Conservation (phyloP, 1,140 invertebrate genomes). For the Leguminivora glycinivorella region DNA sequence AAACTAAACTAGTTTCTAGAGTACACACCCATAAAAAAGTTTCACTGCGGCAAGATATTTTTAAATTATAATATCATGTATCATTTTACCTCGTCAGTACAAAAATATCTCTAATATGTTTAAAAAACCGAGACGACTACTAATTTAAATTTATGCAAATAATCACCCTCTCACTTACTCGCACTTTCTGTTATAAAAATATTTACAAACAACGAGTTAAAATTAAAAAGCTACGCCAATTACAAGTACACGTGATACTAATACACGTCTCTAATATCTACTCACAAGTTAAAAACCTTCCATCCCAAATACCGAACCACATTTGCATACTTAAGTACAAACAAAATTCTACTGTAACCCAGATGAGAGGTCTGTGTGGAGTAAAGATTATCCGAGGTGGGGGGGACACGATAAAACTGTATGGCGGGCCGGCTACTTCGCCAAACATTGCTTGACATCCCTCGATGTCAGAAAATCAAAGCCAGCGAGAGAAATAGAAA, state of each 20-base stretch:
- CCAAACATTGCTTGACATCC: slow-evolving; percentile 70
- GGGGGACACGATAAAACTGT: slow-evolving; percentile 72
- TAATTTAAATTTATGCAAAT: slow-evolving; percentile 20
- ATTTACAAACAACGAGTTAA: slow-evolving; percentile 1
- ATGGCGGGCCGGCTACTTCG: slow-evolving; percentile 47
- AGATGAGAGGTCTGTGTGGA: slow-evolving; percentile 55
- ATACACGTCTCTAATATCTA: background rate
- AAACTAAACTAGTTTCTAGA: too few relatives aligned
- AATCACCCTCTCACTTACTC: slow-evolving; percentile 23
- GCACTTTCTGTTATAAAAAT: slow-evolving; percentile 27
- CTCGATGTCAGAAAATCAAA: slow-evolving; percentile 63
- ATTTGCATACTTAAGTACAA: slow-evolving; percentile 64
- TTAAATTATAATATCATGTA: too few relatives aligned
- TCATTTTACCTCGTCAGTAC: background rate
- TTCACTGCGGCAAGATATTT: too few relatives aligned
- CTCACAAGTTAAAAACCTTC: slow-evolving; percentile 16
- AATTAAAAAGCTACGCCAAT: slow-evolving; percentile 8
- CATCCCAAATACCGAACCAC: slow-evolving; percentile 31
- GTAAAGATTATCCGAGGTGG: slow-evolving; percentile 49
- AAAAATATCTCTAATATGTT: background rate
- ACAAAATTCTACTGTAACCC: slow-evolving; percentile 61
- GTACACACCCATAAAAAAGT: too few relatives aligned
- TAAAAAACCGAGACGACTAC: background rate
- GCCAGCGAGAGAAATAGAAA: slow-evolving; percentile 45
- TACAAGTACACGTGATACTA: background rate